Conservation (phyloP, 2,888 invertebrate genomes). For the Chalcis sispes region DNA sequence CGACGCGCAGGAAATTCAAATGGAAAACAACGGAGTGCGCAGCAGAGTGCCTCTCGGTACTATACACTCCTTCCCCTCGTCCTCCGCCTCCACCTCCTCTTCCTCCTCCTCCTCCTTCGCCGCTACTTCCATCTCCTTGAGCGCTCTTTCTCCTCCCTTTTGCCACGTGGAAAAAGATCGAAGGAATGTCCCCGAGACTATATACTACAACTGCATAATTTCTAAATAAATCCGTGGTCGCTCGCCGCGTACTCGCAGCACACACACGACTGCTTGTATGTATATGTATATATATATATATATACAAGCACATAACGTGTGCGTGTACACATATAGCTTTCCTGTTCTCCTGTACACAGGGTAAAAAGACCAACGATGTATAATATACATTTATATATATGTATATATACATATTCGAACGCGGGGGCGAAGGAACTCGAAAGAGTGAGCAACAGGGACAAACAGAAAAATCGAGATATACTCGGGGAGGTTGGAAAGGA, state of each 20-base stretch:
- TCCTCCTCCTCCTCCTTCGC: background rate
- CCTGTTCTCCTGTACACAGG: no score
- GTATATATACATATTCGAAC: no score
- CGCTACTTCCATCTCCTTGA: background rate
- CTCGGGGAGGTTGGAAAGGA: conserved; percentile 22
- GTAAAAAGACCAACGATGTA: conserved; percentile 52
- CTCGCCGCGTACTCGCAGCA: background rate
- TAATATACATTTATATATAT: conserved; percentile 39
- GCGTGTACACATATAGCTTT: background rate
- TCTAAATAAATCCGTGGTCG: conserved; percentile 56
- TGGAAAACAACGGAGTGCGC: conserved; percentile 54
- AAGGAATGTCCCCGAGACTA: conserved; percentile 54
- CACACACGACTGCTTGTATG: background rate
- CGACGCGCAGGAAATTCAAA: conserved; percentile 56
- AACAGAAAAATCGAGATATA: conserved; percentile 54
- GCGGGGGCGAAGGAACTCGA: conserved; percentile 57
- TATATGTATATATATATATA: no score
- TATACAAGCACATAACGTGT: no score
- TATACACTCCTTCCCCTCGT: conserved; percentile 4
- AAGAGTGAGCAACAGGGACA: conserved; percentile 47
- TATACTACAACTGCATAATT: conserved; percentile 52
- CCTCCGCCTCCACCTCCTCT: background rate
- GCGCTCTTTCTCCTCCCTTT: background rate
- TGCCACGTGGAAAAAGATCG: conserved; percentile 48
- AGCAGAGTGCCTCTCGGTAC: background rate